A percentile compares a stretch with the other conserved stretches of the same genome.
Evolutionary conservation across 2,113 vertebrate genomes (phyloP).

Genomic region (Dermatemys mawii): DNA sequence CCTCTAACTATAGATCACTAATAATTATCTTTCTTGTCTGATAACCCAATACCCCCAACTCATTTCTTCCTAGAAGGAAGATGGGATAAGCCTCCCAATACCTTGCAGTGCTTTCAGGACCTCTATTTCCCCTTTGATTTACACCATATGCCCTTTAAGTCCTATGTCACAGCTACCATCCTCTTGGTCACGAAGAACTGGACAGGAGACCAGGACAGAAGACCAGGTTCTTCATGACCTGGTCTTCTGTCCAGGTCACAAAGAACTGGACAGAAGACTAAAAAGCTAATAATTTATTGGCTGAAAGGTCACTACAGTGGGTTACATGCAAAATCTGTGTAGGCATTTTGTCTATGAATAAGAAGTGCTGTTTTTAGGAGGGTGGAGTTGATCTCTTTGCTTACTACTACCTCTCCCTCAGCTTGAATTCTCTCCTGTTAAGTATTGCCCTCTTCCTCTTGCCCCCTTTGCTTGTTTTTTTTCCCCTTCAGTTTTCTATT

Average conservation of each 20-base stretch:
- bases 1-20: not conserved
- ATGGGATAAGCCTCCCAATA: not conserved
- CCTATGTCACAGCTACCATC: not conserved
- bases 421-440: too few species aligned
- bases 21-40: not conserved
- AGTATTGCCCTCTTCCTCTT: not conserved
- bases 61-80: not conserved
- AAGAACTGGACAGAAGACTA: not conserved
- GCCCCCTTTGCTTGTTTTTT: not conserved
- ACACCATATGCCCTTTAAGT: not conserved
- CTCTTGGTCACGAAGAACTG: conserved; percentile 11
- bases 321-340: not conserved
- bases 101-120: not conserved
- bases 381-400: not conserved
- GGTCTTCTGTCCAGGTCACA: too few species aligned
- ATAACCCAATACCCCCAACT: not conserved
- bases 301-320: not conserved
- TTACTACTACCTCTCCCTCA: too few species aligned
- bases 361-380: not conserved
- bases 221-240: too few species aligned
- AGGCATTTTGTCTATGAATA: not conserved
- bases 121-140: not conserved
- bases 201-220: too few species aligned
- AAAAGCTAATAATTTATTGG: not conserved
- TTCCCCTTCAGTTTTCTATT: not conserved